Conservation (phyloP, 2,113 vertebrate species). For the Anarhynchus alexandrinus region DNA sequence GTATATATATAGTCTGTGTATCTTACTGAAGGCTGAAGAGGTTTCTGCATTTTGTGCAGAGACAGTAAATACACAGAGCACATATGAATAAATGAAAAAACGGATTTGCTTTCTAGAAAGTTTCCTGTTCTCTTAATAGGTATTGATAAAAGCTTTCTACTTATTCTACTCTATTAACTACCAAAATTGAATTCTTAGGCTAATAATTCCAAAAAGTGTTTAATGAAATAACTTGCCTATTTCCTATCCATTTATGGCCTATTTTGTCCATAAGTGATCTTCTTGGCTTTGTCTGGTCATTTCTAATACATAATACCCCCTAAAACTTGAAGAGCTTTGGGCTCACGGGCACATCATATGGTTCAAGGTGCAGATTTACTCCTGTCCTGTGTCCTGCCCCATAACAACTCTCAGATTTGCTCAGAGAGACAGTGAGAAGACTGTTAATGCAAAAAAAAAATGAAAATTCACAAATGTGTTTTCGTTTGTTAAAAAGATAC, state of each 20-base stretch:
- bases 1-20: not conserved
- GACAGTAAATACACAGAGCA: not conserved
- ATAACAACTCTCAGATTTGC: not conserved
- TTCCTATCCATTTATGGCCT: not conserved
- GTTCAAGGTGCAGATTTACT: not conserved
- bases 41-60: not conserved
- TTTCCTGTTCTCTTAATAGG: not conserved
- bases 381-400: not conserved
- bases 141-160: not conserved
- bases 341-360: rapidly evolving
- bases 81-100: not conserved
- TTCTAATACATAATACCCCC: not conserved
- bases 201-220: not conserved
- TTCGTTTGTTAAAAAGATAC: not conserved
- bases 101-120: not conserved
- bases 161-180: not conserved
- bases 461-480: not conserved
- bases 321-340: not conserved
- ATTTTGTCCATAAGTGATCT: not conserved
- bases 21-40: not conserved
- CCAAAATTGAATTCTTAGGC: not conserved
- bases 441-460: not conserved
- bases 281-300: not conserved
- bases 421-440: not conserved
- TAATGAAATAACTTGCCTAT: not conserved